A percentile compares a stretch with the other conserved stretches of the same genome.
Evolutionary conservation across 2,113 vertebrate genomes (phyloP).

Genomic region (Upupa epops): DNA sequence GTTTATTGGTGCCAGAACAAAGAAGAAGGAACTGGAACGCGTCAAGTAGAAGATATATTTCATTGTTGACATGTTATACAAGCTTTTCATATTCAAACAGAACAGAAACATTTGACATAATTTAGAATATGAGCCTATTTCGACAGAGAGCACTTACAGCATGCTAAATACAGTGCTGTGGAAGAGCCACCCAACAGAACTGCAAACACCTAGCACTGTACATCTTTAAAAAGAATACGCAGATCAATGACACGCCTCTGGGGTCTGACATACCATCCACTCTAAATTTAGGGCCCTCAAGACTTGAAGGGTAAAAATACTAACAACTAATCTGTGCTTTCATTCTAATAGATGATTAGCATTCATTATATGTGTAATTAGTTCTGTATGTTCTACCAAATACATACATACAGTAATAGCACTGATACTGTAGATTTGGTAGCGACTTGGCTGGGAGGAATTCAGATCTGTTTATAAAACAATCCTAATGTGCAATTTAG

Average conservation of each 20-base stretch:
- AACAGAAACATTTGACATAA: conserved; percentile 73
- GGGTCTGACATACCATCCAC: conserved; percentile 65
- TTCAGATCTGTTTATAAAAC: conserved; percentile 76
- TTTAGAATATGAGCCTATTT: conserved; percentile 76
- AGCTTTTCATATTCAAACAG: conserved; percentile 70
- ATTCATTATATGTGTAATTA: conserved; percentile 78
- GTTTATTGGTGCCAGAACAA: conserved; percentile 65
- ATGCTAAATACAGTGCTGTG: conserved; percentile 75
- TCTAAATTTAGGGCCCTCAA: conserved; percentile 73
- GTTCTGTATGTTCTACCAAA: conserved; percentile 76
- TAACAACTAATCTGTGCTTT: conserved; percentile 82
- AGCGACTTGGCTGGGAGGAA: conserved; percentile 34
- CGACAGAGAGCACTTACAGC: conserved; percentile 77
- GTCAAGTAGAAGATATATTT: conserved; percentile 66
- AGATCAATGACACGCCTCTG: conserved; percentile 70
- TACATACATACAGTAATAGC: conserved; percentile 74
- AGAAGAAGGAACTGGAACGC: conserved; percentile 66
- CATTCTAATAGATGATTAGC: conserved; percentile 80
- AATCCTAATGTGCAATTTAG: conserved; percentile 79
- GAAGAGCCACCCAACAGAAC: conserved; percentile 69
- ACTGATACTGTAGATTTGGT: conserved; percentile 72
- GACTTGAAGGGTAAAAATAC: conserved; percentile 74
- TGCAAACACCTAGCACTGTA: conserved; percentile 70
- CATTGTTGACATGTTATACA: conserved; percentile 70
- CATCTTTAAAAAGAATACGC: conserved; percentile 67